These are phyloP conservation scores for Cygnus buccinator DNA, from an alignment of 2,113 vertebrate species.

Conservation along the genomic window DNA sequence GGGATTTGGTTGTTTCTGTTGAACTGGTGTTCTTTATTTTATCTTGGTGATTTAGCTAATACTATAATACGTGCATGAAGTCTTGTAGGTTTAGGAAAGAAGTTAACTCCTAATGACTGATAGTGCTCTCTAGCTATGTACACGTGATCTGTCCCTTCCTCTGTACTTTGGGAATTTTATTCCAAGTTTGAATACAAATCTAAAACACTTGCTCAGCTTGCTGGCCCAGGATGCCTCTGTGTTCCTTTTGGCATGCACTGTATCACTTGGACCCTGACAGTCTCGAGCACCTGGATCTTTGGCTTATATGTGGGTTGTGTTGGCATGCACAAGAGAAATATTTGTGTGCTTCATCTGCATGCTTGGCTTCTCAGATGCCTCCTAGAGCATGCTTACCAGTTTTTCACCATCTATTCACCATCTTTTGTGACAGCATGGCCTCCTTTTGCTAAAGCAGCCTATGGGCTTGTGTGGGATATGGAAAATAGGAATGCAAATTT, in stretches of 20 bases:
- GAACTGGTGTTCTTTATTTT: background rate
- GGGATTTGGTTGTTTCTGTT: background rate
- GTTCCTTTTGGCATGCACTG: background rate
- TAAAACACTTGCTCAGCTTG: background rate
- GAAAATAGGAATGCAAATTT: background rate
- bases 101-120: background rate
- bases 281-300: background rate
- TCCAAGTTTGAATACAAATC: background rate
- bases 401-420: background rate
- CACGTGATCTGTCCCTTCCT: background rate
- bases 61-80: background rate
- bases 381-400: background rate
- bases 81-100: background rate
- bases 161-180: background rate
- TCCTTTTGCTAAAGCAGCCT: background rate
- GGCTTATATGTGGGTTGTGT: background rate
- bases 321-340: background rate
- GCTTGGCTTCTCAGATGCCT: background rate
- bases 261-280: fast-evolving
- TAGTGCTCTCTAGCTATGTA: background rate
- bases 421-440: background rate
- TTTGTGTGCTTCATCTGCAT: background rate
- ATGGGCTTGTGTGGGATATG: background rate
- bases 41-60: background rate
- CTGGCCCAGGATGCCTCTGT: fast-evolving